Conservation (phyloP, 2,797 vertebrate species). For the Phylloscopus collybita region DNA sequence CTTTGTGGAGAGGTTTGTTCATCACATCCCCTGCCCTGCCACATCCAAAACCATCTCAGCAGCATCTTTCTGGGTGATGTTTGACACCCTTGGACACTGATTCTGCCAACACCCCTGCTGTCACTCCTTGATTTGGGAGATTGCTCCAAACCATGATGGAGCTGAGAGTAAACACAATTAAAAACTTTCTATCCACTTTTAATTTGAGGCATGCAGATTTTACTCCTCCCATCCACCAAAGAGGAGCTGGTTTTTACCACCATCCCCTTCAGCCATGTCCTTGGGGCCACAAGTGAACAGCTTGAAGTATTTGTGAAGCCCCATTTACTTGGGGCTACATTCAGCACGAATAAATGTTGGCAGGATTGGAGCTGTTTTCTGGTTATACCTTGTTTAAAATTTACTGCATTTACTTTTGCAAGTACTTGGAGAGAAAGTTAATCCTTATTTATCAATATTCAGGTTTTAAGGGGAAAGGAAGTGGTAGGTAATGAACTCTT, state of each 20-base stretch:
- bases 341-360: not conserved
- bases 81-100: not conserved
- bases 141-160: not conserved
- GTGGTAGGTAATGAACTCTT: not conserved
- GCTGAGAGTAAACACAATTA: not conserved
- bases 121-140: not conserved
- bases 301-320: too few relatives aligned
- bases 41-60: not conserved
- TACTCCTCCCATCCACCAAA: not conserved
- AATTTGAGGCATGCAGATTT: not conserved
- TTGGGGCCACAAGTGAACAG: not conserved
- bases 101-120: not conserved
- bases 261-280: not conserved
- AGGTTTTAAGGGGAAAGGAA: not conserved
- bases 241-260: not conserved
- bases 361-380: not conserved
- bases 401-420: not conserved
- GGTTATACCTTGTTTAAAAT: not conserved
- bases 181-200: not conserved
- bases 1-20: not conserved
- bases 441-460: not conserved
- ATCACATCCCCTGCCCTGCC: not conserved
- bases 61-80: not conserved
- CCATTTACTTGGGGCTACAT: too few relatives aligned
- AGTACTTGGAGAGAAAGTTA: not conserved